Conservation (phyloP, 2,797 vertebrate species). For the Octomys mimax region DNA sequence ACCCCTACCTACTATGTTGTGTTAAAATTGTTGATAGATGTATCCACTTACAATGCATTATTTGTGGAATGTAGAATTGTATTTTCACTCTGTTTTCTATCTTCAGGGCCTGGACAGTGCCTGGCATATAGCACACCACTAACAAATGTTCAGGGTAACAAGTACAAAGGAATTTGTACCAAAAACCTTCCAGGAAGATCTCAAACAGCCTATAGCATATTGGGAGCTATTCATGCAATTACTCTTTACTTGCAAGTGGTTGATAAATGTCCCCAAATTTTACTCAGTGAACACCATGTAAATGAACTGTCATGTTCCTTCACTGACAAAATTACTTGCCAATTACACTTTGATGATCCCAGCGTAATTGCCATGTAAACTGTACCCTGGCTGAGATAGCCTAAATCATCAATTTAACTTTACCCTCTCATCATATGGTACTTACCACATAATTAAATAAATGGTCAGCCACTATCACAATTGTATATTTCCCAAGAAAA, state of each 20-base stretch:
- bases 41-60: not conserved
- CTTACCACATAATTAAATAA: constrained; percentile 81
- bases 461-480: constrained; percentile 71
- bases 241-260: constrained; percentile 68
- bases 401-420: constrained; percentile 82
- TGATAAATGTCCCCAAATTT: constrained; percentile 84
- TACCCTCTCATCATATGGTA: constrained; percentile 75
- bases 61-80: not conserved
- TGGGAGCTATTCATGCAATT: constrained; percentile 50
- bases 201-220: constrained; percentile 41
- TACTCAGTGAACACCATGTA: constrained; percentile 81
- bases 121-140: not conserved
- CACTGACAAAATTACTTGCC: constrained; percentile 82
- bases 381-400: constrained; percentile 70
- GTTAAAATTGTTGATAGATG: not conserved
- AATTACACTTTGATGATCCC: constrained; percentile 81
- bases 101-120: not conserved
- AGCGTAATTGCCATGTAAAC: constrained; percentile 72
- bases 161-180: not conserved
- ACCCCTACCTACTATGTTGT: not conserved
- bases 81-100: not conserved
- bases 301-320: constrained; percentile 84
- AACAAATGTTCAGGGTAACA: not conserved
- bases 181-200: not conserved
- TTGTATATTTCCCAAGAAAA: constrained; percentile 68